A percentile compares a stretch with the other conserved stretches of the same genome.
Evolutionary conservation across 2,797 vertebrate species (phyloP).

Genomic region (Taeniopygia guttata): DNA sequence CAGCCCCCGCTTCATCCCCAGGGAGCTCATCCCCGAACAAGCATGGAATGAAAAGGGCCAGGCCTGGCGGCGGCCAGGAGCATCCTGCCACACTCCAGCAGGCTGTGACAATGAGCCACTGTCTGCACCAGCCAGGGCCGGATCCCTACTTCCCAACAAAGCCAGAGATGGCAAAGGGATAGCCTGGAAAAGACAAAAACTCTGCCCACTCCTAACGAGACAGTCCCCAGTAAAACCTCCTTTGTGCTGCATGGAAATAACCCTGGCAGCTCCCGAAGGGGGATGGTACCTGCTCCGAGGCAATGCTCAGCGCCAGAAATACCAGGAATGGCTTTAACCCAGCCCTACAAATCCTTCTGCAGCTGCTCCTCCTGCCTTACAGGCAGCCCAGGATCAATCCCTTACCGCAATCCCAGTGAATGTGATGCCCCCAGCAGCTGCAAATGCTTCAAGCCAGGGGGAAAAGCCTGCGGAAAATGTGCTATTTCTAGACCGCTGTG

Average conservation of each 20-base stretch:
- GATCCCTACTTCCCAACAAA: background rate
- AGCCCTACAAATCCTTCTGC: background rate
- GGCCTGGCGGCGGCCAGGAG: background rate
- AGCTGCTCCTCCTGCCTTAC: background rate
- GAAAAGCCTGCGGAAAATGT: conserved; percentile 21
- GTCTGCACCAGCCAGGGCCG: background rate
- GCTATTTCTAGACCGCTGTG: background rate
- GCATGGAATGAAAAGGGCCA: background rate
- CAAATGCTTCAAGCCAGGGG: background rate
- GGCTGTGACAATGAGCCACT: conserved; percentile 22
- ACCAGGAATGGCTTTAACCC: background rate
- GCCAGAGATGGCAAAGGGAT: background rate
- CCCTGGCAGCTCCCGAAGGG: background rate
- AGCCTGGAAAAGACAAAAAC: background rate
- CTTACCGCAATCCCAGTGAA: background rate
- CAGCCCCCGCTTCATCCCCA: rapidly evolving
- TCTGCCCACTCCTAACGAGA: background rate
- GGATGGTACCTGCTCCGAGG: background rate
- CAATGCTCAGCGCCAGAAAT: rapidly evolving
- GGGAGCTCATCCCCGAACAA: background rate
- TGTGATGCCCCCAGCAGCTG: conserved; percentile 25
- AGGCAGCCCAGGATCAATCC: background rate
- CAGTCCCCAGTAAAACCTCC: background rate
- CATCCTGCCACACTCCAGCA: conserved; percentile 28
- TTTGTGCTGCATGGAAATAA: background rate